Percentiles rank a stretch among this genome's conserved stretches.
Conservation (phyloP, 2,888 invertebrate genomes). For the Phalera bucephala region DNA sequence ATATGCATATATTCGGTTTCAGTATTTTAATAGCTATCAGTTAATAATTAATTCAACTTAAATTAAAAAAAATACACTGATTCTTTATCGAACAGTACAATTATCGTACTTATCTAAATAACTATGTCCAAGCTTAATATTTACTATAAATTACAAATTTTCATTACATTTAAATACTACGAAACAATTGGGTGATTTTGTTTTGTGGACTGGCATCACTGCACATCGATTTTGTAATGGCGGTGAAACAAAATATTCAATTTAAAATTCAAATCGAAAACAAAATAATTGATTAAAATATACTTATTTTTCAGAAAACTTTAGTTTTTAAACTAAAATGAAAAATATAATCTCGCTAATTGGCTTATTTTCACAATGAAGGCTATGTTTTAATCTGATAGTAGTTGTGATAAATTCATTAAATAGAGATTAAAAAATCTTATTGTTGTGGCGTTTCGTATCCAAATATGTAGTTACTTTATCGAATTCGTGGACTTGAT, state of each 20-base stretch:
- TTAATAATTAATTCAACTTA: slow-evolving; percentile 73
- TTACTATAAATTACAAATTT: slow-evolving; percentile 77
- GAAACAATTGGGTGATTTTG: slow-evolving; percentile 21
- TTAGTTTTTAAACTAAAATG: too few relatives aligned
- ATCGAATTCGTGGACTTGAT: too few relatives aligned
- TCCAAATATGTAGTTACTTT: too few relatives aligned
- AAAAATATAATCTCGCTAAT: too few relatives aligned
- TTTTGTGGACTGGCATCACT: slow-evolving; percentile 21
- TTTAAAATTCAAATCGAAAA: slow-evolving; percentile 3
- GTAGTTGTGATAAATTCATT: too few relatives aligned
- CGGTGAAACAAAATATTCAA: slow-evolving; percentile 9
- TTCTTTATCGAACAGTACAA: slow-evolving; percentile 64
- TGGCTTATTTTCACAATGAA: too few relatives aligned
- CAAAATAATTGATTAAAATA: too few relatives aligned
- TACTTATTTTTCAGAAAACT: too few relatives aligned
- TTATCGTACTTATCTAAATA: slow-evolving; percentile 67
- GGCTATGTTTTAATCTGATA: too few relatives aligned
- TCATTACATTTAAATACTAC: slow-evolving; percentile 69
- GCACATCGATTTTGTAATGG: slow-evolving; percentile 15
- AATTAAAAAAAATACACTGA: slow-evolving; percentile 78
- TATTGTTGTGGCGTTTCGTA: too few relatives aligned
- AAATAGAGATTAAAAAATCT: too few relatives aligned
- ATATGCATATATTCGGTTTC: slow-evolving; percentile 82
- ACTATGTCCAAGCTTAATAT: slow-evolving; percentile 76
- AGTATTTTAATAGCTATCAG: slow-evolving; percentile 80